Base-by-base conservation (phyloP, 2,113 vertebrate species). In the Pseudorhombus dupliciocellatus region DNA sequence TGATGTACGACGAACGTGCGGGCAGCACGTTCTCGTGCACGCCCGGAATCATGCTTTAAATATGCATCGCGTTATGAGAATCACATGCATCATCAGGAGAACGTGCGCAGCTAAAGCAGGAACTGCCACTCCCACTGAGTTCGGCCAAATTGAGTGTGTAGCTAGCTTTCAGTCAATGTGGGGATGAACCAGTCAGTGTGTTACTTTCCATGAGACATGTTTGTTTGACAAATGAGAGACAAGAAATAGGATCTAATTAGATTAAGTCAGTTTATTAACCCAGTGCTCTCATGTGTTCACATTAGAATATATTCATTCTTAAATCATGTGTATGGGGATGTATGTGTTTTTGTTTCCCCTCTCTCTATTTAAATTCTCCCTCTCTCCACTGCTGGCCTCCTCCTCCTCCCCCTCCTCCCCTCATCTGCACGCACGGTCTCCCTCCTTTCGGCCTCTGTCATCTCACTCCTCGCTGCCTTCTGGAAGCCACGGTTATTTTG, bases 401-500 rank as follows among this genome's bases (percentile, higher is more conserved):
- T 10, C 15, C 42, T 18, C 42, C 16, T 18, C 42, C 12, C 16
- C 42, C 26, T 46, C 31, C 16, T 25, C 14, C 7, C 61, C 26
- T 64, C 26, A 70, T 73, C 63, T 57, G 15, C 69, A 59, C 53
- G 42, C 53, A 4, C 54, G 8, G 6, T 64, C 44, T 61, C 51
- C 21, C 21, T 42, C 59, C 76, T 71, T 55, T 77, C 65, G 56
- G 62, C 70, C 69, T 61, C 68, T 75, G 61, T 85, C 82, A 52
- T 84, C 57, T 74, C 24, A 14, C 16, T 80, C 28, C 62, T 75
- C 11, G 5, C 78, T 62, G 75, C 70, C 73, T 81, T 78, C 84
- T 86, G 75, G 82, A 75, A 28, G 44, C 48, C 11, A 0, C 15
- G 14, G 57, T 83, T 64, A 67, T 64, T 91, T 86, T 75, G 70